Conservation (phyloP, 2,888 invertebrate genomes). For the Melanargia galathea region DNA sequence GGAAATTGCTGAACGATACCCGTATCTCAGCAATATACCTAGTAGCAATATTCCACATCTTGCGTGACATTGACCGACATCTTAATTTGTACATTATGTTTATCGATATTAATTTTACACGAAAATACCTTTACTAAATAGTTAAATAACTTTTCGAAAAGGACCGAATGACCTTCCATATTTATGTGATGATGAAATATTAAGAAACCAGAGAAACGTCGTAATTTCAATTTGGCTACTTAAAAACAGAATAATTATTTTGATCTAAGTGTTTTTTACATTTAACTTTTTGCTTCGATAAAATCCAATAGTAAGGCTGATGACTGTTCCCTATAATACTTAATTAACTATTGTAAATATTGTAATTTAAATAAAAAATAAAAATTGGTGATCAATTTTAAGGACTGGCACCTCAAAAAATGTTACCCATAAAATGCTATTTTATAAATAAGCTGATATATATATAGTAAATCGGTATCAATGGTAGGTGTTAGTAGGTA, state of each 20-base stretch:
- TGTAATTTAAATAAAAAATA: too few species aligned
- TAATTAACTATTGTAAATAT: neutral
- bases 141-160: neutral
- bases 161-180: neutral
- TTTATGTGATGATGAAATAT: neutral
- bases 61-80: neutral
- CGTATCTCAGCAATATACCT: neutral
- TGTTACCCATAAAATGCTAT: too few species aligned
- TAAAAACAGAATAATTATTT: neutral
- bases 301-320: neutral
- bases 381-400: too few species aligned
- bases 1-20: neutral
- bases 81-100: neutral
- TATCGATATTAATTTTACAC: too few species aligned
- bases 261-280: neutral
- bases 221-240: neutral
- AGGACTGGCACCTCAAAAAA: too few species aligned
- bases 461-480: too few species aligned
- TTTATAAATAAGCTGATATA: too few species aligned
- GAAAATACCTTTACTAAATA: neutral
- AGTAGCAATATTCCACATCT: neutral
- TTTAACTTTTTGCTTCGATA: neutral
- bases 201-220: neutral
- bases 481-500: too few species aligned
- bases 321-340: neutral